Evolutionary conservation across 2,797 vertebrate genomes (phyloP).

Genomic region (Paedocypris micromegethes): DNA sequence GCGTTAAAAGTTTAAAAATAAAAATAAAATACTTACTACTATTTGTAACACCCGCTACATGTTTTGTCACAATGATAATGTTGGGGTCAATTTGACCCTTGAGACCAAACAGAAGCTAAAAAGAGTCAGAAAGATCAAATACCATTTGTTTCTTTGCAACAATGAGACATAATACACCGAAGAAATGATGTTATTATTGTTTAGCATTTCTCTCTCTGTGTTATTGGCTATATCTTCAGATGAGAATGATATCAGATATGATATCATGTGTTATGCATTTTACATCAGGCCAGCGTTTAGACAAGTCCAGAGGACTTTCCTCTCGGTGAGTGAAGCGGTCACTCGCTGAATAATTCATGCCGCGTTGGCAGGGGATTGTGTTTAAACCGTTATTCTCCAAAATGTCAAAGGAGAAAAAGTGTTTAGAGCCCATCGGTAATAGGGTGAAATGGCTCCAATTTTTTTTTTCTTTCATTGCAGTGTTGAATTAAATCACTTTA

Average conservation of each 20-base stretch:
- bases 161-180: too few relatives aligned
- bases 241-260: slow-evolving; percentile 22
- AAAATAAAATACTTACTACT: too few relatives aligned
- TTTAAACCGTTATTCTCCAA: slow-evolving; percentile 19
- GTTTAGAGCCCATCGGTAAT: slow-evolving; percentile 24
- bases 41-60: too few relatives aligned
- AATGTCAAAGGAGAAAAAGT: slow-evolving; percentile 22
- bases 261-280: too few relatives aligned
- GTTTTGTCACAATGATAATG: too few relatives aligned
- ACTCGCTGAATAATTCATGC: slow-evolving; percentile 31
- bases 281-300: slow-evolving; percentile 20
- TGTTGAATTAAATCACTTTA: slow-evolving; percentile 6
- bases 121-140: too few relatives aligned
- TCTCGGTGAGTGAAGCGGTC: slow-evolving; percentile 18
- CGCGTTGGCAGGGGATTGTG: slow-evolving; percentile 11
- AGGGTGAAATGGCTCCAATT: slow-evolving; percentile 10
- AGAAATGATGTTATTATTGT: not conserved
- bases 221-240: not conserved
- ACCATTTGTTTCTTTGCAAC: too few relatives aligned
- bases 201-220: not conserved
- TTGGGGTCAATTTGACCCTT: too few relatives aligned
- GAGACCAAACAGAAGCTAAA: too few relatives aligned
- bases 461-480: not conserved
- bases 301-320: slow-evolving; percentile 18
- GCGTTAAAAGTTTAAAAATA: too few relatives aligned